A percentile compares a stretch with the other conserved stretches of the same genome.
Conservation (phyloP, 2,797 vertebrate genomes). For the Meda fulgida region DNA sequence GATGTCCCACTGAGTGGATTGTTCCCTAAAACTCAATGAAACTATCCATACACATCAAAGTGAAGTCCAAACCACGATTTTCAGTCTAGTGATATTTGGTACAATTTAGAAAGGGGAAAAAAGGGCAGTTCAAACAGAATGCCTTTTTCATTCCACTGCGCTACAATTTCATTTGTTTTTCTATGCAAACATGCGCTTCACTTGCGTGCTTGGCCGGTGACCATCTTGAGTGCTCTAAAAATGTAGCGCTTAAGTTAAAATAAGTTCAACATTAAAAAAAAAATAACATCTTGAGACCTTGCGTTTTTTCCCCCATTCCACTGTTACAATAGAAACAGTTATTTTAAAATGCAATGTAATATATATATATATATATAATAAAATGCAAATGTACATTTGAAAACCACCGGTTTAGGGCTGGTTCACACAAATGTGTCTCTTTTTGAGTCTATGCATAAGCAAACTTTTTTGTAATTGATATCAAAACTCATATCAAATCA, state of each 20-base stretch:
- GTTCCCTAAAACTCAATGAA: constrained; percentile 52
- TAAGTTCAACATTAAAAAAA: neutral
- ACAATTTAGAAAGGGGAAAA: neutral
- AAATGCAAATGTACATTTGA: no score
- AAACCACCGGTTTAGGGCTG: no score
- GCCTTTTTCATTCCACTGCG: neutral
- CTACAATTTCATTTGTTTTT: neutral
- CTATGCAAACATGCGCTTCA: neutral
- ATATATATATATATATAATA: no score
- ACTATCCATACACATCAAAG: constrained; percentile 24
- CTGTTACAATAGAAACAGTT: neutral
- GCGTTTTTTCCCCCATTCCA: no score
- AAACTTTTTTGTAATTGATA: no score
- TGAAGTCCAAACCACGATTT: neutral
- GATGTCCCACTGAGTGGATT: constrained; percentile 30
- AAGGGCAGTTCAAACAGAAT: neutral
- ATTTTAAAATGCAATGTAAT: neutral
- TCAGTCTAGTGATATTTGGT: neutral
- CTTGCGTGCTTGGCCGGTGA: neutral
- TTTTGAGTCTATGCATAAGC: neutral
- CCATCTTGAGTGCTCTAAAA: no score
- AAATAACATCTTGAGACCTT: no score
- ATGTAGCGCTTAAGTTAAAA: neutral
- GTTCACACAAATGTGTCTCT: neutral
- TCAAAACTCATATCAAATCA: neutral